Percentiles rank a stretch among this genome's conserved stretches.
Evolutionary conservation across 2,113 vertebrate species (phyloP).

Genomic region (Mobula hypostoma): DNA sequence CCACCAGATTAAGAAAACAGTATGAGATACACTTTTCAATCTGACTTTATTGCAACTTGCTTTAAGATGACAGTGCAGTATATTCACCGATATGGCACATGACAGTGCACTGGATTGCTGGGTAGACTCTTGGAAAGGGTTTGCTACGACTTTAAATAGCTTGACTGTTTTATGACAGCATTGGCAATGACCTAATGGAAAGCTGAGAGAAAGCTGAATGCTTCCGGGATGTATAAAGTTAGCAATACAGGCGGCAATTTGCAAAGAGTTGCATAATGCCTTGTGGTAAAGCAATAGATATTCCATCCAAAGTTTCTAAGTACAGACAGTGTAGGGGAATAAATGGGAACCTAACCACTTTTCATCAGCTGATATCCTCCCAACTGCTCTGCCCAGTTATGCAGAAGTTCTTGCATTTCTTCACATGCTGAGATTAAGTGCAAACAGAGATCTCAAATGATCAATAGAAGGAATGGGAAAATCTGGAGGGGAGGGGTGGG

Average conservation of each 20-base stretch:
- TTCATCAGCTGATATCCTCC: neutral
- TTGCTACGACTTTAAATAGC: neutral
- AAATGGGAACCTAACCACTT: neutral
- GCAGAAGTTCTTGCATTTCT: neutral
- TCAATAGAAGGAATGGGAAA: neutral
- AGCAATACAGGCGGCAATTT: neutral
- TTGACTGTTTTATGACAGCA: neutral
- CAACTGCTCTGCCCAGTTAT: neutral
- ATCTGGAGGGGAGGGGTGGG: neutral
- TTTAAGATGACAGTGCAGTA: neutral
- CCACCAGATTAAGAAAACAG: neutral
- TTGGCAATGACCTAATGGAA: neutral
- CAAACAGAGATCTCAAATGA: neutral
- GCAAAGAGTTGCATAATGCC: neutral
- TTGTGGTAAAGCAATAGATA: neutral
- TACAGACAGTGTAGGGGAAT: neutral
- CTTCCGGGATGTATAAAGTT: neutral
- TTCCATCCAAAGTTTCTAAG: neutral
- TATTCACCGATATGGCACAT: neutral
- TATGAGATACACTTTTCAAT: neutral
- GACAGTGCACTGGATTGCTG: neutral
- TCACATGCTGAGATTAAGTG: neutral
- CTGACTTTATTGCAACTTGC: neutral
- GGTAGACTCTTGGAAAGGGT: neutral
- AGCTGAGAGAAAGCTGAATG: neutral